Conservation (phyloP, 2,797 vertebrate species). For the Echeneis naucrates region DNA sequence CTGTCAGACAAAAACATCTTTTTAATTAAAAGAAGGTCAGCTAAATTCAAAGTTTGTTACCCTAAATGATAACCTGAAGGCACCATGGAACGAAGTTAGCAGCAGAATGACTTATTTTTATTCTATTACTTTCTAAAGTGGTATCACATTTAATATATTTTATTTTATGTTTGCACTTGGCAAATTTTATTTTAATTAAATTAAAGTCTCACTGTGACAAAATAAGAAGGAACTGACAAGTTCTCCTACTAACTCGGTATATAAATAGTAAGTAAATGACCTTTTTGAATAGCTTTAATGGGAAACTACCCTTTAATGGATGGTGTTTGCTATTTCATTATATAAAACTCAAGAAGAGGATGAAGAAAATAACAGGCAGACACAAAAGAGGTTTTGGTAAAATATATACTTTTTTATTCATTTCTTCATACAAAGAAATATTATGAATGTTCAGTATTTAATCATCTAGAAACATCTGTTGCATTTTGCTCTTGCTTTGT, state of each 20-base stretch:
- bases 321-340: not conserved
- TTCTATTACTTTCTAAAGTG: not conserved
- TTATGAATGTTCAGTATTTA: constrained; percentile 96
- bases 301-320: not conserved
- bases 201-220: not conserved
- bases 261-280: not conserved
- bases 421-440: constrained; percentile 98
- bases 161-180: not conserved
- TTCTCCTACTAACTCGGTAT: not conserved
- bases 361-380: constrained; percentile 29
- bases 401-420: constrained; percentile 96
- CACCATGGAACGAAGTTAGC: too few relatives aligned
- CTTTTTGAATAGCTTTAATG: not conserved
- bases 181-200: too few relatives aligned
- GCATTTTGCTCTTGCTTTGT: constrained; percentile 86
- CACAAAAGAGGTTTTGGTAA: constrained; percentile 84
- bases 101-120: too few relatives aligned
- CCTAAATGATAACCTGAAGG: too few relatives aligned
- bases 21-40: too few relatives aligned
- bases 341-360: not conserved
- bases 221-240: not conserved
- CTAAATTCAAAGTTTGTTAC: too few relatives aligned
- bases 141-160: not conserved
- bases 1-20: too few relatives aligned
- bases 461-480: constrained; percentile 94